Conservation (phyloP, 2,888 invertebrate genomes). For the Podabrus alpinus region DNA sequence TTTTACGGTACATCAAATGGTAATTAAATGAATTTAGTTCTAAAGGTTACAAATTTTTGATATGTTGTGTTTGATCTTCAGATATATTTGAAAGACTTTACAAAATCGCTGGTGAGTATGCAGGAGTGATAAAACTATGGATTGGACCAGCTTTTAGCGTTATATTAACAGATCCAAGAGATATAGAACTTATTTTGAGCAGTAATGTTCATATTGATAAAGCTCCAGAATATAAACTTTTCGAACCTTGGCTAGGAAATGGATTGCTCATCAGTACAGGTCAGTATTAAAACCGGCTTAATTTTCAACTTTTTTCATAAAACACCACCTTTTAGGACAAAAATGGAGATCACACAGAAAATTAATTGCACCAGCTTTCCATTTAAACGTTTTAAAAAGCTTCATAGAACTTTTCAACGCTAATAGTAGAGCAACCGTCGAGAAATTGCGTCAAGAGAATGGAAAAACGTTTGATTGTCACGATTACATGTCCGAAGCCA, state of each 20-base stretch:
- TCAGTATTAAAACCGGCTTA: conserved; percentile 42
- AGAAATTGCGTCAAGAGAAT: conserved; percentile 70
- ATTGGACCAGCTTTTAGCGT: conserved; percentile 75
- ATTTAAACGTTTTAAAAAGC: conserved; percentile 83
- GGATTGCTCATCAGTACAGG: conserved; percentile 82
- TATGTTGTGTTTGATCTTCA: conserved; percentile 46
- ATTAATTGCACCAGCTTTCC: conserved; percentile 86
- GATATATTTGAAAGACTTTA: conserved; percentile 72
- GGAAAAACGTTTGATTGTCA: conserved; percentile 79
- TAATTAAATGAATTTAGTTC: conserved; percentile 51
- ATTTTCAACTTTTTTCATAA: neutral
- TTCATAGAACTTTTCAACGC: conserved; percentile 86
- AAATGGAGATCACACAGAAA: conserved; percentile 87
- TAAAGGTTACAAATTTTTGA: neutral
- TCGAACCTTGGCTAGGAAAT: conserved; percentile 83
- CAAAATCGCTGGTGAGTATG: conserved; percentile 60
- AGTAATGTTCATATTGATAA: conserved; percentile 83
- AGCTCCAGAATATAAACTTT: conserved; percentile 76
- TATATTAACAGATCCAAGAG: conserved; percentile 77
- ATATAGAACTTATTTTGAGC: conserved; percentile 77
- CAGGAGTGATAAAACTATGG: conserved; percentile 71
- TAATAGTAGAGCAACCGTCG: conserved; percentile 76
- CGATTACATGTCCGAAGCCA: conserved; percentile 84
- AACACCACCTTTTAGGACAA: conserved; percentile 60
- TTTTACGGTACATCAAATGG: conserved; percentile 74